phyloP scores from a whole-genome alignment of 1,140 invertebrate genomes.

The Drosophila repleta region DNA sequence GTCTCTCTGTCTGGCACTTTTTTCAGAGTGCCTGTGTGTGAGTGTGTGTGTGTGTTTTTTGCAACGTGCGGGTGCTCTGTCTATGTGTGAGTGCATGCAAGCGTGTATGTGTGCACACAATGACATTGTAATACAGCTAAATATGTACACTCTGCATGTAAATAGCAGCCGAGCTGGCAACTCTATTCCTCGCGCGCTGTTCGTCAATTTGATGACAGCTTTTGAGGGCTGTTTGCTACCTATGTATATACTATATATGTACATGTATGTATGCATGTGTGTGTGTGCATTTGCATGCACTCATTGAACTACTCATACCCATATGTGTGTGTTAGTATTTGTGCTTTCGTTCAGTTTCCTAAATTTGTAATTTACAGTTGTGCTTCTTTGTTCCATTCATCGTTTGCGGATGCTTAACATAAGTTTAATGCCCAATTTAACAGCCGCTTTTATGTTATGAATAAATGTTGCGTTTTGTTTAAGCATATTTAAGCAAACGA shows the following conservation, averaged over 20 bases:
- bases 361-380: constrained; percentile 2
- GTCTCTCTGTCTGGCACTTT: constrained; percentile 63
- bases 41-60: neutral
- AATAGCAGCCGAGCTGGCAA: constrained; percentile 18
- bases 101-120: constrained; percentile 21
- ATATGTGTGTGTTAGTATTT: neutral
- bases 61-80: constrained; percentile 37
- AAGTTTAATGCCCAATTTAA: neutral
- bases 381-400: neutral
- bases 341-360: neutral
- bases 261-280: neutral
- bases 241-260: neutral
- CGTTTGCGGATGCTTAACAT: neutral
- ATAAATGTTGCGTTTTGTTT: neutral
- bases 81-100: constrained; percentile 10
- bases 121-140: constrained; percentile 50
- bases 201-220: constrained; percentile 36
- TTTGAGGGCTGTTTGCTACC: neutral
- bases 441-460: neutral
- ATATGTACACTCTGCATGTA: constrained; percentile 34
- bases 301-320: neutral
- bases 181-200: constrained; percentile 18
- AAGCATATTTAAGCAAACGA: neutral
- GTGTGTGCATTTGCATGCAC: neutral
- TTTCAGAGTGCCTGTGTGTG: neutral